Conservation (phyloP, 2,888 invertebrate species). For the Arrhopalites spinosus region DNA sequence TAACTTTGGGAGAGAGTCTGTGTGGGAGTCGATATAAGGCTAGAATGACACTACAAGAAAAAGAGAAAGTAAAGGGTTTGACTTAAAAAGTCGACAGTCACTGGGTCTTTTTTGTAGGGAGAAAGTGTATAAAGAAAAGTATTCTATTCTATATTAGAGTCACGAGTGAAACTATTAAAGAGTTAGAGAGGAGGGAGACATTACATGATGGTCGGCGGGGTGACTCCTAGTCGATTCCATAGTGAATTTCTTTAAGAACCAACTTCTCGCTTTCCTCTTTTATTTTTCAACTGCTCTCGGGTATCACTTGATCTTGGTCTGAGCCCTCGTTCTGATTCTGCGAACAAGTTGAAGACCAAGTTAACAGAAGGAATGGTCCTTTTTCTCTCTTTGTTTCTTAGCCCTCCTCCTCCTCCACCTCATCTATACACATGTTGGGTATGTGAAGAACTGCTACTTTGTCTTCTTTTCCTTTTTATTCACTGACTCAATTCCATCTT, state of each 20-base stretch:
- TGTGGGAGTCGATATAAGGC: background rate
- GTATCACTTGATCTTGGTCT: background rate
- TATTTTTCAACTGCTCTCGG: background rate
- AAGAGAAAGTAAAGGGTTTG: background rate
- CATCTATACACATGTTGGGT: too few species aligned
- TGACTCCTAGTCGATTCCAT: background rate
- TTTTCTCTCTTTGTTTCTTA: background rate
- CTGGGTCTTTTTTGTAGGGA: background rate
- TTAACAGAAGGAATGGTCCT: background rate
- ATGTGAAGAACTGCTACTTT: background rate
- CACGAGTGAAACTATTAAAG: background rate
- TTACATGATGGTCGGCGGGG: background rate
- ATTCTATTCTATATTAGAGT: background rate
- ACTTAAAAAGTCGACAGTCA: background rate
- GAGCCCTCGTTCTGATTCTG: background rate
- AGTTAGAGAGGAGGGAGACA: background rate
- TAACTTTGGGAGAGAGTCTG: background rate
- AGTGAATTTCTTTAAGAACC: too few species aligned
- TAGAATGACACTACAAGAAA: background rate
- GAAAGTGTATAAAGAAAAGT: background rate
- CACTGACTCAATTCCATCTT: slow-evolving; percentile 26
- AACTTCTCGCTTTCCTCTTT: too few species aligned
- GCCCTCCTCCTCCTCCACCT: background rate
- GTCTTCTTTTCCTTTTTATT: background rate
- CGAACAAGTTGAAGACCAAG: too few species aligned